Conservation (phyloP, 2,888 invertebrate genomes). For the Boloria selene region DNA sequence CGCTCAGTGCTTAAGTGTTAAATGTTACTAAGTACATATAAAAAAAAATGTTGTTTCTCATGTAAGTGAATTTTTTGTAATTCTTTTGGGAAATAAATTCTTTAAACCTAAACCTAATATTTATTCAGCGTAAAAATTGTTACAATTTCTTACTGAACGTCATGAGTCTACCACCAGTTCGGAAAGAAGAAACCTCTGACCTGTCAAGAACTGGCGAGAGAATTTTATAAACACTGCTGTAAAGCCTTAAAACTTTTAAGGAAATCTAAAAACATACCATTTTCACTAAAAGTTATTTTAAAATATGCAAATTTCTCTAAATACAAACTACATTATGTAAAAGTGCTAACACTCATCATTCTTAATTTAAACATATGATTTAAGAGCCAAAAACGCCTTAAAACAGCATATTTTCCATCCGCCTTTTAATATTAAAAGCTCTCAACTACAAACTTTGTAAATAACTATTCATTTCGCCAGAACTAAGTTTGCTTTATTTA, state of each 20-base stretch:
- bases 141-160: no score
- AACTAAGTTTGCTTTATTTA: constrained; percentile 32
- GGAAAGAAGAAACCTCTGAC: no score
- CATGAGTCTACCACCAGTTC: no score
- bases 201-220: no score
- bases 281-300: not conserved
- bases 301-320: not conserved
- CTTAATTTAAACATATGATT: constrained; percentile 21
- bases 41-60: no score
- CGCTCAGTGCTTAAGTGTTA: no score
- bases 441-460: constrained; percentile 32
- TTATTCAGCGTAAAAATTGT: no score
- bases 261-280: not conserved
- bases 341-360: constrained; percentile 13
- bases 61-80: no score
- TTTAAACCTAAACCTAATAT: no score
- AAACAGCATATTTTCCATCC: constrained; percentile 8
- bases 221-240: no score
- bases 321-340: constrained; percentile 10
- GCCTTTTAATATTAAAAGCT: constrained; percentile 27
- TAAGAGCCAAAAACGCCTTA: constrained; percentile 22
- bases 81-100: no score
- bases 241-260: not conserved
- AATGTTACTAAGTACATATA: no score
- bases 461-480: constrained; percentile 38